These are phyloP conservation scores for Sebastes alutus DNA, from an alignment of 2,797 vertebrate genomes.

Conservation along the genomic window DNA sequence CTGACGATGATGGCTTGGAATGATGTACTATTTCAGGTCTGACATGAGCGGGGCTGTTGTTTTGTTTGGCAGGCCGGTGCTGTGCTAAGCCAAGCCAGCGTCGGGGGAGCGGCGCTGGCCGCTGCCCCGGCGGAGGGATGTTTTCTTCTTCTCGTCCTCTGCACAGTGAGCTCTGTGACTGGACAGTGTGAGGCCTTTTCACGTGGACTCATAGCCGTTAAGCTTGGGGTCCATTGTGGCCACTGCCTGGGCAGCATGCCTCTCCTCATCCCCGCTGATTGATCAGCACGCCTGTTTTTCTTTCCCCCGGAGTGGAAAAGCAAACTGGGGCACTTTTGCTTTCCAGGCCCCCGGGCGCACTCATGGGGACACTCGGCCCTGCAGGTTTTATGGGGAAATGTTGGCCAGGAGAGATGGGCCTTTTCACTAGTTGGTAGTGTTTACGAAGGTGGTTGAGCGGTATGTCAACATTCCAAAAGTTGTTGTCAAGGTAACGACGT, in stretches of 20 bases:
- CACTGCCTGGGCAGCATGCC: conserved; percentile 61
- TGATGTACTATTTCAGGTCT: conserved; percentile 69
- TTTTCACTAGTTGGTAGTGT: conserved; percentile 66
- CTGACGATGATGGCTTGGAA: conserved; percentile 37
- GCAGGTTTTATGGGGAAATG: conserved; percentile 61
- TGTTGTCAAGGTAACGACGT: conserved; percentile 65
- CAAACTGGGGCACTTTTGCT: conserved; percentile 67
- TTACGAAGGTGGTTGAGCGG: conserved; percentile 66
- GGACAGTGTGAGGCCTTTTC: conserved; percentile 66
- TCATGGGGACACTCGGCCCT: conserved; percentile 49
- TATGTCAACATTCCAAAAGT: conserved; percentile 78
- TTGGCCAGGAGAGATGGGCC: conserved; percentile 60
- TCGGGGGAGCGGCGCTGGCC: conserved; percentile 49
- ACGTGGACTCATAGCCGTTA: conserved; percentile 55
- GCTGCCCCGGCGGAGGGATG: conserved; percentile 41
- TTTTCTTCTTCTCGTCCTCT: conserved; percentile 61
- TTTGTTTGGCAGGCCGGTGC: conserved; percentile 67
- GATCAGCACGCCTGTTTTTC: conserved; percentile 73
- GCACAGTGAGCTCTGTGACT: conserved; percentile 70
- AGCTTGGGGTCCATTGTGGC: conserved; percentile 68
- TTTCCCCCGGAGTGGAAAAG: conserved; percentile 74
- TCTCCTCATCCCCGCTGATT: conserved; percentile 71
- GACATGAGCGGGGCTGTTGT: conserved; percentile 66
- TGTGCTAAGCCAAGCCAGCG: conserved; percentile 55
- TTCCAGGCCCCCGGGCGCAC: conserved; percentile 44